These are phyloP conservation scores for Ophthalmolycus amberensis DNA, from an alignment of 2,113 vertebrate species.

Conservation along the genomic window DNA sequence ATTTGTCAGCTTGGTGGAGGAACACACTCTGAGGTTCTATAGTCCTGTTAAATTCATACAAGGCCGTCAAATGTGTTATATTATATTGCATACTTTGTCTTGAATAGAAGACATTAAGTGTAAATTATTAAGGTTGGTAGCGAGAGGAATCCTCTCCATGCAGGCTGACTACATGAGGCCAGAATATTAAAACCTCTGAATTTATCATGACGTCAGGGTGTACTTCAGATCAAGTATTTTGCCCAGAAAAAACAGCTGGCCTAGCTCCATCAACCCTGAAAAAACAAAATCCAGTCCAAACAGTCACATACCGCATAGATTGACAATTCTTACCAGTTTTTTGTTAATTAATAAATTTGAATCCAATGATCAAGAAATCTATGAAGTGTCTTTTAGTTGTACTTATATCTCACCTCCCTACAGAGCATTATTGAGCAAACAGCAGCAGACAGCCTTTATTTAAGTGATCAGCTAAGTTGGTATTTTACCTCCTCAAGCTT, in stretches of 20 bases:
- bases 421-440: neutral
- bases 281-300: neutral
- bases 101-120: neutral
- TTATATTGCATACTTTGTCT: neutral
- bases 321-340: neutral
- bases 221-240: conserved; percentile 43
- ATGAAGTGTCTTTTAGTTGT: neutral
- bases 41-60: neutral
- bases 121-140: neutral
- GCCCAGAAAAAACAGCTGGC: neutral
- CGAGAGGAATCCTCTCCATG: neutral
- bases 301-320: neutral
- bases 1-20: conserved; percentile 13
- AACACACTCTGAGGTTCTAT: neutral
- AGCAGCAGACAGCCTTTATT: neutral
- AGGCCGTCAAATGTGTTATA: neutral
- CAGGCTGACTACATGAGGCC: neutral
- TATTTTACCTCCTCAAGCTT: conserved; percentile 89
- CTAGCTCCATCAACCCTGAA: neutral
- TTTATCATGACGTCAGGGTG: conserved; percentile 57
- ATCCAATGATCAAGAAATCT: neutral
- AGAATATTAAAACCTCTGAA: conserved; percentile 21
- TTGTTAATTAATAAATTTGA: neutral
- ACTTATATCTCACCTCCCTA: neutral
- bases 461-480: neutral